phyloP scores from a whole-genome alignment of 2,113 vertebrate genomes.

The Motacilla tschutschensis region DNA sequence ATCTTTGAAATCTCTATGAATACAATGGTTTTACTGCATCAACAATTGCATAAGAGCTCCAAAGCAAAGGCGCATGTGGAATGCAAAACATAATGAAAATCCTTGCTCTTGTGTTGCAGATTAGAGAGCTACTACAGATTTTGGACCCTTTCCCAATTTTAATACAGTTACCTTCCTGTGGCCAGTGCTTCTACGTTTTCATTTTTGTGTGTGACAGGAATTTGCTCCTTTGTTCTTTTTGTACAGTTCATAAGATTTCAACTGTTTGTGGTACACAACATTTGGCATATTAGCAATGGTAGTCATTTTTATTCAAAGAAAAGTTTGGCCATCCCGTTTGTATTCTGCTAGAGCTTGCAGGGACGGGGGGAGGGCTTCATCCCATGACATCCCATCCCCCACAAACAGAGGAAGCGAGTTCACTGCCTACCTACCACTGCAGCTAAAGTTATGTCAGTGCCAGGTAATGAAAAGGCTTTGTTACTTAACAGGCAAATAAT shows the following conservation, averaged over 20 bases:
- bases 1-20: slow-evolving; percentile 71
- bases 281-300: neutral
- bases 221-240: slow-evolving; percentile 22
- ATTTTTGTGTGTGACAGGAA: slow-evolving; percentile 13
- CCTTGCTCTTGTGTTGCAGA: slow-evolving; percentile 34
- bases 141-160: slow-evolving; percentile 33
- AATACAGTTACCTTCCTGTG: slow-evolving; percentile 16
- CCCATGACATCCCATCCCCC: neutral
- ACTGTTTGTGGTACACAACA: neutral
- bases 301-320: neutral
- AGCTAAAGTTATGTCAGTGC: slow-evolving; percentile 37
- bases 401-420: slow-evolving; percentile 16
- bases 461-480: slow-evolving; percentile 52
- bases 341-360: neutral
- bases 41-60: slow-evolving; percentile 62
- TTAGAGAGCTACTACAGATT: slow-evolving; percentile 2
- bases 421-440: slow-evolving; percentile 19
- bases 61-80: slow-evolving; percentile 56
- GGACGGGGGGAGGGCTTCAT: neutral
- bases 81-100: slow-evolving; percentile 59
- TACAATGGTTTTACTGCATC: slow-evolving; percentile 62
- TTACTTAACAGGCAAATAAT: slow-evolving; percentile 49
- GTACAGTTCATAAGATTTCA: neutral
- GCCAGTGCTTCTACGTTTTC: neutral
- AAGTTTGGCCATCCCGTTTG: neutral